Conservation (phyloP, 2,797 vertebrate species). For the Artibeus jamaicensis region DNA sequence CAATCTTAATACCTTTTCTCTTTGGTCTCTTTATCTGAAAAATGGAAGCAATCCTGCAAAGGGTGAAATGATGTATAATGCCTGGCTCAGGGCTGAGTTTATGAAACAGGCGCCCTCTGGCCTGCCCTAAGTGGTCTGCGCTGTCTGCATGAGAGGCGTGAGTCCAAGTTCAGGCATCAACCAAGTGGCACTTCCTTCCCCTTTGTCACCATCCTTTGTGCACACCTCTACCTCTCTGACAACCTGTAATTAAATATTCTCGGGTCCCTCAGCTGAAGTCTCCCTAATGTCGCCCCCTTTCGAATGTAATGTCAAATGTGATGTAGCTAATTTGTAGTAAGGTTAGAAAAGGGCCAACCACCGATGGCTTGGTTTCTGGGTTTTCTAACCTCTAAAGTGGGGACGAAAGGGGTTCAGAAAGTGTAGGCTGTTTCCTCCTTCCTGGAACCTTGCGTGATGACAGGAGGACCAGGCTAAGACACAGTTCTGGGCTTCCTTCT, state of each 20-base stretch:
- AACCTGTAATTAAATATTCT: not conserved
- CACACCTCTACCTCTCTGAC: not conserved
- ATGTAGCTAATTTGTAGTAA: not conserved
- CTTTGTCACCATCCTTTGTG: not conserved
- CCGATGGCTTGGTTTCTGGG: not conserved
- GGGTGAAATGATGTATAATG: not conserved
- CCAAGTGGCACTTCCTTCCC: not conserved
- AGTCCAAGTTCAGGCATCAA: not conserved
- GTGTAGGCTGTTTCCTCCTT: not conserved
- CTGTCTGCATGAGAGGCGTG: not conserved
- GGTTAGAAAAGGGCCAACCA: not conserved
- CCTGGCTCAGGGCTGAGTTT: not conserved
- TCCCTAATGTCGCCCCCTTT: not conserved
- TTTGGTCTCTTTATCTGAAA: not conserved
- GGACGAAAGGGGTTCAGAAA: not conserved
- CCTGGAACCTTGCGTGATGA: rapidly evolving
- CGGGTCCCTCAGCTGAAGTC: not conserved
- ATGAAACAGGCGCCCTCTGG: no score
- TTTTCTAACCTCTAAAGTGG: not conserved
- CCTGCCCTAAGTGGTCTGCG: not conserved
- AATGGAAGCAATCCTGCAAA: not conserved
- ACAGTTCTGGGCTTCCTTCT: not conserved
- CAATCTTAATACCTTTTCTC: not conserved
- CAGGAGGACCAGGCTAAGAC: not conserved
- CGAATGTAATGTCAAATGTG: not conserved